Conservation (phyloP, 2,888 invertebrate genomes). For the Leptopilina drosophilae region DNA sequence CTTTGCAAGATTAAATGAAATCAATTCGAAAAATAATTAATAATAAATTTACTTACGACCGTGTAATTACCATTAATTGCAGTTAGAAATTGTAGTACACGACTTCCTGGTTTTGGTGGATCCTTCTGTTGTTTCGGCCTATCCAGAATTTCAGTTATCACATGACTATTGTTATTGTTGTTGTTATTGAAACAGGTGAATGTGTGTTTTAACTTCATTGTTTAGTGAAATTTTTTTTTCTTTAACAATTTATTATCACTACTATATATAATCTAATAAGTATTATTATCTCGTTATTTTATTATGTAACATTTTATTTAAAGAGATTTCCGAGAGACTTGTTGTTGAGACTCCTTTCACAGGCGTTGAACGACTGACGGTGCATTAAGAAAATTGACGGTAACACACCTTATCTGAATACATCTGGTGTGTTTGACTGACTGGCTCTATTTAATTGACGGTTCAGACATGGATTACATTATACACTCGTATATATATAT, state of each 20-base stretch:
- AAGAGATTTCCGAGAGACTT: conserved; percentile 6
- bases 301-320: conserved; percentile 4
- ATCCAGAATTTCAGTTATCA: neutral
- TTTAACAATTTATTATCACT: neutral
- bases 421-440: conserved; percentile 7
- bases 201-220: conserved; percentile 1
- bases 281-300: neutral
- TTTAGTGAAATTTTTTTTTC: neutral
- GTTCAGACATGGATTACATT: conserved; percentile 15
- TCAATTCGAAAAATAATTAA: neutral
- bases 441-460: conserved; percentile 8
- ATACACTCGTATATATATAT: neutral
- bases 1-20: too few species aligned
- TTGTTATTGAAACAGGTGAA: conserved; percentile 9
- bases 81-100: conserved; percentile 20
- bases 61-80: conserved; percentile 30
- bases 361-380: conserved; percentile 28
- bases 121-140: conserved; percentile 1
- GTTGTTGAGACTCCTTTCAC: conserved; percentile 20
- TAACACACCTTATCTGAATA: conserved; percentile 17
- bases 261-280: neutral
- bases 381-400: neutral
- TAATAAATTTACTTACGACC: conserved; percentile 4
- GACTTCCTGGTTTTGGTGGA: conserved; percentile 8
- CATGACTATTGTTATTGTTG: neutral